Evolutionary conservation across 2,797 vertebrate genomes (phyloP).

Genomic region (Chelidonichthys spinosus): DNA sequence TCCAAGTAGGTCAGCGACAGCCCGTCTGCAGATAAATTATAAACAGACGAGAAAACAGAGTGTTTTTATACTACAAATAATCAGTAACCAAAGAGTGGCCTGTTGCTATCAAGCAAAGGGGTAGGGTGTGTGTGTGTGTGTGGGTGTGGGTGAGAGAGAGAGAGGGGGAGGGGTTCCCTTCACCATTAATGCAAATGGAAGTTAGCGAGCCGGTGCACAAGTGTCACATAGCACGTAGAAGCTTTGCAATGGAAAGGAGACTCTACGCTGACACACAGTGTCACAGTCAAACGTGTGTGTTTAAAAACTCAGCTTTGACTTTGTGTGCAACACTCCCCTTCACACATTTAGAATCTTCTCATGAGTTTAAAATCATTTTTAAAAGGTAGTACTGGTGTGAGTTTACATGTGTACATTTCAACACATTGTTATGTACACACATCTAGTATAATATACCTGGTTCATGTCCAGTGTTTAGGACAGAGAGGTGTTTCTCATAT

Average conservation of each 20-base stretch:
- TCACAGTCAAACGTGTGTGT: no score
- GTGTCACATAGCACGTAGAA: slow-evolving; percentile 74
- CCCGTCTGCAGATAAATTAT: slow-evolving; percentile 53
- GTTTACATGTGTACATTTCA: not conserved
- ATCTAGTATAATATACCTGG: not conserved
- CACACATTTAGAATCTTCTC: not conserved
- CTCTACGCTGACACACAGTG: slow-evolving; percentile 31
- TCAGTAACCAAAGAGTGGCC: slow-evolving; percentile 63
- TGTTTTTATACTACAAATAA: slow-evolving; percentile 59
- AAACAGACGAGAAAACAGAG: slow-evolving; percentile 49
- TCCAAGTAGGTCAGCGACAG: slow-evolving; percentile 62
- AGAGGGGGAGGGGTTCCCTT: slow-evolving; percentile 33
- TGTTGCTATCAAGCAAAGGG: slow-evolving; percentile 32
- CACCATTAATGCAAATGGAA: slow-evolving; percentile 65
- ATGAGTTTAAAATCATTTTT: not conserved
- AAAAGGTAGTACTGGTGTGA: no score
- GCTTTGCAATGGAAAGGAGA: slow-evolving; percentile 72
- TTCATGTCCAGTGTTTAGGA: no score
- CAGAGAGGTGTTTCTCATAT: not conserved
- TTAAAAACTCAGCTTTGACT: slow-evolving; percentile 1
- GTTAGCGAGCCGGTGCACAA: slow-evolving; percentile 55
- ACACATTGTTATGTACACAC: not conserved
- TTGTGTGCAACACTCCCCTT: not conserved
- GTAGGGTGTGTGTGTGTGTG: slow-evolving; percentile 1
- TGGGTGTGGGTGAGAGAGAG: not conserved